phyloP scores from a whole-genome alignment of 2,797 vertebrate species.

The Nannoperca obscura region DNA sequence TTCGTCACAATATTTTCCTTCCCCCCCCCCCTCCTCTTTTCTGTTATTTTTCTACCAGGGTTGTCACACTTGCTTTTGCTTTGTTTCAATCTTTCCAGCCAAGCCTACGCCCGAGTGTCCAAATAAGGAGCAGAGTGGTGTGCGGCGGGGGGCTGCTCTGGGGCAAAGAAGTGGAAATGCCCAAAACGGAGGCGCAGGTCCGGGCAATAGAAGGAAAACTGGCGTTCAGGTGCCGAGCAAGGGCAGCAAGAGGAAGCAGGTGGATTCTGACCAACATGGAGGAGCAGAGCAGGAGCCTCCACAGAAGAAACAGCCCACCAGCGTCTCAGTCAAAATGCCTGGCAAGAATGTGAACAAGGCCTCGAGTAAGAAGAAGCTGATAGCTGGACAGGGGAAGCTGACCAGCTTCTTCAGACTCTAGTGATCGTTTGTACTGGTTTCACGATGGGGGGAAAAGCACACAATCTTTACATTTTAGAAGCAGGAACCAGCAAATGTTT shows the following conservation, averaged over 20 bases:
- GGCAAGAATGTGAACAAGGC: conserved; percentile 80
- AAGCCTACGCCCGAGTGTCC: conserved; percentile 51
- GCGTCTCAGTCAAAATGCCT: conserved; percentile 60
- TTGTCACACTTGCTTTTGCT: conserved; percentile 69
- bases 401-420: conserved; percentile 92
- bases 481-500: background rate
- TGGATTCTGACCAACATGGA: conserved; percentile 81
- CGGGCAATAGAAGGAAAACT: conserved; percentile 73
- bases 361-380: conserved; percentile 85
- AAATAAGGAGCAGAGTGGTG: conserved; percentile 38
- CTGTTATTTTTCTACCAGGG: conserved; percentile 21
- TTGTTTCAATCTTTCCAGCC: conserved; percentile 70
- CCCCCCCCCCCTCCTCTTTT: background rate
- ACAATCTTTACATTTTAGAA: background rate
- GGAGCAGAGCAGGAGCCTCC: conserved; percentile 85
- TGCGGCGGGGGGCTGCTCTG: conserved; percentile 74
- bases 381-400: conserved; percentile 92
- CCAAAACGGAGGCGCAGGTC: conserved; percentile 71
- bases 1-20: conserved; percentile 72
- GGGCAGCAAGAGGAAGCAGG: conserved; percentile 89
- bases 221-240: conserved; percentile 79
- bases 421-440: conserved; percentile 27
- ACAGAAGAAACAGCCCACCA: conserved; percentile 82
- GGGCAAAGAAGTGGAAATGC: conserved; percentile 85
- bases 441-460: no score